phyloP scores from a whole-genome alignment of 2,797 vertebrate genomes.

The Ataeniobius toweri region DNA sequence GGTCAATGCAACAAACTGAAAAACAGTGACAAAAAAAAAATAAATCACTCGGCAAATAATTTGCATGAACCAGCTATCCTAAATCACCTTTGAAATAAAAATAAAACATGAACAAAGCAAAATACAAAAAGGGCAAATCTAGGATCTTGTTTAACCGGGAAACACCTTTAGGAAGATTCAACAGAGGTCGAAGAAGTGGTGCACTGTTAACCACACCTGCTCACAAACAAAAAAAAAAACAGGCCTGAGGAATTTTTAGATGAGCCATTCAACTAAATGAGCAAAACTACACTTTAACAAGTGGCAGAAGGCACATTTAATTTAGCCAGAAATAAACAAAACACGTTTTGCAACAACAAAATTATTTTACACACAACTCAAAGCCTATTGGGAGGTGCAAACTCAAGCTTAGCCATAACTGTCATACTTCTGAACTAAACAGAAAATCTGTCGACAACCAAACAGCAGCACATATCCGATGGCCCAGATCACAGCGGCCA shows the following conservation, averaged over 20 bases:
- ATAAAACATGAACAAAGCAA: not conserved
- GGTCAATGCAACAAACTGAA: not conserved
- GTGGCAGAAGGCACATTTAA: not conserved
- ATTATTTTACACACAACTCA: not conserved
- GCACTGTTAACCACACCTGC: slow-evolving; percentile 2
- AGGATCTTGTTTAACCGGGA: not conserved
- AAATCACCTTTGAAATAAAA: not conserved
- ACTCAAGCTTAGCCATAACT: not conserved
- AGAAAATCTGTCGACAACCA: not conserved
- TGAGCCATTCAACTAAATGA: not conserved
- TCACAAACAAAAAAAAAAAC: not conserved
- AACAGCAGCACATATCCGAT: not conserved
- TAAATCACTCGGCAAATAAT: not conserved
- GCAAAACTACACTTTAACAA: not conserved
- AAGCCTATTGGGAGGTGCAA: not conserved
- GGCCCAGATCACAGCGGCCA: not conserved
- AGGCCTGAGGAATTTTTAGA: not conserved
- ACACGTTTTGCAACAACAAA: not conserved
- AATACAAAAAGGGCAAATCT: not conserved
- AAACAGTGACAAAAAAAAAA: no score
- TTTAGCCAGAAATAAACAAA: not conserved
- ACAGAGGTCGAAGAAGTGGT: not conserved
- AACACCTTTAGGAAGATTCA: slow-evolving; percentile 5
- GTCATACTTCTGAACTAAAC: not conserved
- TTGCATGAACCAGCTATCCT: not conserved